Evolutionary conservation across 2,888 invertebrate species (phyloP), one percentile per base, ranked within the genome.

Genomic region (Deilephila porcellus): DNA sequence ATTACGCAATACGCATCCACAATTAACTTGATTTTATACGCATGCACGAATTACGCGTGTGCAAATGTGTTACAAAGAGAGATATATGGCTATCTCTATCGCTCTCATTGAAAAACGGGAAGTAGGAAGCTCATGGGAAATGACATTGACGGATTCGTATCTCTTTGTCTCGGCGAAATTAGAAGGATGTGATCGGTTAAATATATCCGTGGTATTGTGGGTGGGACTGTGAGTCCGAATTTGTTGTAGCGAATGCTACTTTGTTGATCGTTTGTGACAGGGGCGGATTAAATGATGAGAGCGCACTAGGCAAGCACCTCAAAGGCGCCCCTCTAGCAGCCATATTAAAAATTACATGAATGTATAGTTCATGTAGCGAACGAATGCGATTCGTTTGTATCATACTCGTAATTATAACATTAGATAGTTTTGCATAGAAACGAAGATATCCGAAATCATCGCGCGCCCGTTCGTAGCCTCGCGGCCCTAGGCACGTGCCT

Each of bases 41-140:
- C 60, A 60, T 32, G 29, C 7, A 29, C 11, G 14, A 60, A 25
- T 29, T 60, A 60, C 60, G 60, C 60, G 14, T 29, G 25, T 60
- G 14, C 59, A 59, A 59, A 60, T 29, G 20, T 25, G 63, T 34
- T 37, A 64, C 63, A 37, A 63, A 37, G 37, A 37, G 19, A 25
- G 34, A n/a, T n/a, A 20, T 64, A 11, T 37, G 20, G 63, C 63
- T 64, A 64, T 64, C 64, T 64, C 64, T 45, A 20, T 64, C 19
- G 8, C 11, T 64, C 25, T 6, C 14, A 64, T 64, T 64, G 64
- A 45, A 0, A 32, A 34, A 45, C 45, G 45, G 64, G 64, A 64
- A 64, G 8, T 17, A 64, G 64, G 64, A 64, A 64, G 64, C 20
- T 32, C 4, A 64, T 64, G 45, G 64, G 64, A 64, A 64, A 64